phyloP scores from a whole-genome alignment of 2,888 invertebrate species.

The Drosophila incognita region DNA sequence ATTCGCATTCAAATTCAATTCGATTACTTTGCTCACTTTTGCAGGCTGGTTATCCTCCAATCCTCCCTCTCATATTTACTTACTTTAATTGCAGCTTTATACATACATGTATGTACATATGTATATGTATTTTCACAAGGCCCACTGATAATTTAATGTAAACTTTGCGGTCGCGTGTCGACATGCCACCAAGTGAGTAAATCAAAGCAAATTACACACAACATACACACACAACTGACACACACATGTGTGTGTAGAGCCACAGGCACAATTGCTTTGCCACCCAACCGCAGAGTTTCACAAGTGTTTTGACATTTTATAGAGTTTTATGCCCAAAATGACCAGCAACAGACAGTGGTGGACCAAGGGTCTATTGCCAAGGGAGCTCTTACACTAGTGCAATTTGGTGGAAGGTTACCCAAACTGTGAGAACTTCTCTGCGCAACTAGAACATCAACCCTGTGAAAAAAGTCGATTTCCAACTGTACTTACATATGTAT shows the following conservation, averaged over 20 bases:
- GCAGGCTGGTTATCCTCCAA: constrained; percentile 27
- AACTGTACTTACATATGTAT: constrained; percentile 9
- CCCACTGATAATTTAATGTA: constrained; percentile 71
- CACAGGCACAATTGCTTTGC: constrained; percentile 29
- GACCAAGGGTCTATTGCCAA: constrained; percentile 59
- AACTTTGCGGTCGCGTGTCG: constrained; percentile 77
- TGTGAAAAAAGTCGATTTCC: constrained; percentile 33
- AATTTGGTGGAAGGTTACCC: constrained; percentile 38
- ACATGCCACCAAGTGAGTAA: constrained; percentile 49
- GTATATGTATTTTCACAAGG: constrained; percentile 43
- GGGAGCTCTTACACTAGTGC: constrained; percentile 78
- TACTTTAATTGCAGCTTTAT: constrained; percentile 35
- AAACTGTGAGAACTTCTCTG: constrained; percentile 63
- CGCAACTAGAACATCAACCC: constrained; percentile 44
- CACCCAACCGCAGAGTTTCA: constrained; percentile 41
- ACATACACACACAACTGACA: constrained; percentile 18
- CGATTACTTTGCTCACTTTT: constrained; percentile 40
- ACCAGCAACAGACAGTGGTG: constrained; percentile 49
- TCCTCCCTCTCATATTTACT: constrained; percentile 2
- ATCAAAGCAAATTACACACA: constrained; percentile 66
- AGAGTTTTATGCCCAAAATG: constrained; percentile 67
- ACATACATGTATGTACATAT: background rate
- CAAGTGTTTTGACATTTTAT: constrained; percentile 80
- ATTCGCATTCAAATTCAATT: constrained; percentile 58
- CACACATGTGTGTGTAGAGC: constrained; percentile 30